These are phyloP conservation scores for Eunapius fragilis DNA, from an alignment of 37 sponge, comb jelly and placozoan genomes.

Conservation along the genomic window DNA sequence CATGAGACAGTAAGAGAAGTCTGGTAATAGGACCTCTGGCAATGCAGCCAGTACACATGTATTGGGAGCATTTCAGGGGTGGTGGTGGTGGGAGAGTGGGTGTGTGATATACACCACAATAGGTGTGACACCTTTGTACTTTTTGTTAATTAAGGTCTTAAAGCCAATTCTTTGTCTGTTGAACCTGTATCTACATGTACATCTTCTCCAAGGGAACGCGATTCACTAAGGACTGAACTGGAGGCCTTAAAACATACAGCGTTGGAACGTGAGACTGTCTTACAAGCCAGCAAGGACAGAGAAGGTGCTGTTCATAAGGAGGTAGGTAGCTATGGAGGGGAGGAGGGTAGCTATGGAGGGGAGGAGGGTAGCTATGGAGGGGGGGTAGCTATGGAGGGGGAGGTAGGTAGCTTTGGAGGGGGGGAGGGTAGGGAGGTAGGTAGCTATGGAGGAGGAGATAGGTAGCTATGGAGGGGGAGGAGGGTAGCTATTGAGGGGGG, in stretches of 20 bases:
- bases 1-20: constrained; percentile 43
- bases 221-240: constrained; percentile 37
- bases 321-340: not conserved
- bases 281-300: not conserved
- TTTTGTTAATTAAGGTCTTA: too few species aligned
- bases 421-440: too few species aligned
- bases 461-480: too few species aligned
- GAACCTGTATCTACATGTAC: not conserved
- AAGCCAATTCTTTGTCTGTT: too few species aligned
- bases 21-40: too few species aligned
- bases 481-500: not conserved
- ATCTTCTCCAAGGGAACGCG: constrained; percentile 50
- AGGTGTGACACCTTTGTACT: too few species aligned
- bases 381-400: too few species aligned
- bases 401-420: not conserved
- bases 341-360: not conserved
- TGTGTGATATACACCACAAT: too few species aligned
- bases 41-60: too few species aligned
- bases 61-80: too few species aligned
- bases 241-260: constrained; percentile 12
- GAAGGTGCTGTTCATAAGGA: constrained; percentile 17
- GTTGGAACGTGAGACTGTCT: constrained; percentile 9
- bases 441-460: constrained; percentile 8
- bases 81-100: too few species aligned
- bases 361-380: too few species aligned